Evolutionary conservation across 2,113 vertebrate genomes (phyloP), one percentile per base, ranked within the genome.

Genomic region (Heterocephalus glaber): DNA sequence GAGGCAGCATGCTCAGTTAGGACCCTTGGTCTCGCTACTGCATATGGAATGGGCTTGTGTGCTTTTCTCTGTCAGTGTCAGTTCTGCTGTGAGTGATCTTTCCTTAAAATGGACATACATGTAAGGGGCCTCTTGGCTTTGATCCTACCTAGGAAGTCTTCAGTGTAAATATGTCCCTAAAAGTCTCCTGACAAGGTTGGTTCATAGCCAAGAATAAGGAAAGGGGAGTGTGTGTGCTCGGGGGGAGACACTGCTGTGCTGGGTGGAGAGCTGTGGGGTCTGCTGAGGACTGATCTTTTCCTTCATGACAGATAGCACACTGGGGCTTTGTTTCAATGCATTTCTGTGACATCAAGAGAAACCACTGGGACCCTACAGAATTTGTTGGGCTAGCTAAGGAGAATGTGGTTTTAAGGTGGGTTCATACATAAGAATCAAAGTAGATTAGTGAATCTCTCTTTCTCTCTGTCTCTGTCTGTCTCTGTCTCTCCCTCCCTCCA

Each of bases 361-460:
- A 82, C 33, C 4, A 20, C 56, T 3, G 5, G 33, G 0, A 0
- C 22, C 38, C 35, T 96, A 52, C 60, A 96, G 95, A 81, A 60
- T 88, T 89, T 52, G 87, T 96, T 92, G 92, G 81, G 44, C 7
- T 41, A 89, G n/a, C 17, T 0, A 0, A 95, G 89, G 79, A 93
- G 96, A 94, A 89, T 79, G 86, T 77, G 93, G 22, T 76, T 47
- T 98, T 72, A 19, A 88, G 7, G 10, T 80, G 35, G 85, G 68
- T 97, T 92, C 66, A 68, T 96, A 41, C 17, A 87, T 93, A 89
- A 70, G 47, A 94, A 74, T 98, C 35, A 35, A 80, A 86, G 85
- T 16, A n/a, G 95, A 4, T 84, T 28, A 82, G 5, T 58, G 56
- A 58, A 58, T 58, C 56, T 74, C 22, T 74, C 86, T 54, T 83